phyloP scores from a whole-genome alignment of 2,113 vertebrate genomes.

The Orcinus orca region DNA sequence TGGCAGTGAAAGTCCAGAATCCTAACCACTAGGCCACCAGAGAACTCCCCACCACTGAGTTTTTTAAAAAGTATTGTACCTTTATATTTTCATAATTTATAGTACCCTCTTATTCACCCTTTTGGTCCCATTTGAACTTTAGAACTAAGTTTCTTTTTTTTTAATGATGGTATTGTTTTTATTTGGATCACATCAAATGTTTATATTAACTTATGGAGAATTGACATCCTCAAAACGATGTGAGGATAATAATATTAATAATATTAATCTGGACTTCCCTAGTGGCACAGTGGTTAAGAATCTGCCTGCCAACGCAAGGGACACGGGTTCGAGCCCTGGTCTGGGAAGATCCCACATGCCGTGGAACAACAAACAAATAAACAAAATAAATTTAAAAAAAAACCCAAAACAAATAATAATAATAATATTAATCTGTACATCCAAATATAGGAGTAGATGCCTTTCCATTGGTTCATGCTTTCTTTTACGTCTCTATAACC shows the following conservation, averaged over 20 bases:
- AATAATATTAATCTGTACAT: not conserved
- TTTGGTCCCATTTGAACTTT: not conserved
- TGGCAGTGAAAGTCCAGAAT: not conserved
- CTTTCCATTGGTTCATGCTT: not conserved
- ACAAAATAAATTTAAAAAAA: too few relatives aligned
- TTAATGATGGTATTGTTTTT: not conserved
- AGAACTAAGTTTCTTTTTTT: not conserved
- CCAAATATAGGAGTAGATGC: not conserved
- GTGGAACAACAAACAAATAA: too few relatives aligned
- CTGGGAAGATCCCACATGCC: too few relatives aligned
- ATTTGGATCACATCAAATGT: constrained; percentile 28
- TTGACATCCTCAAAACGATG: not conserved
- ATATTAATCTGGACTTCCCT: not conserved
- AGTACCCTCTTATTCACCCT: not conserved
- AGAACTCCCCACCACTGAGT: not conserved
- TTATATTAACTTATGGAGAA: not conserved
- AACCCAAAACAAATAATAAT: not conserved
- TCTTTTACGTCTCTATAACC: not conserved
- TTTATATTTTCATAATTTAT: not conserved
- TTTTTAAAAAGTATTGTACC: not conserved
- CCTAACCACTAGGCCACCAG: not conserved
- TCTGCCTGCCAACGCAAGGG: too few relatives aligned
- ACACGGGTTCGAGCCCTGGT: too few relatives aligned
- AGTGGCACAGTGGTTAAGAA: too few relatives aligned
- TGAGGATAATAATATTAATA: not conserved